Evolutionary conservation across 2,113 vertebrate species (phyloP).

Genomic region (Panthera leo): DNA sequence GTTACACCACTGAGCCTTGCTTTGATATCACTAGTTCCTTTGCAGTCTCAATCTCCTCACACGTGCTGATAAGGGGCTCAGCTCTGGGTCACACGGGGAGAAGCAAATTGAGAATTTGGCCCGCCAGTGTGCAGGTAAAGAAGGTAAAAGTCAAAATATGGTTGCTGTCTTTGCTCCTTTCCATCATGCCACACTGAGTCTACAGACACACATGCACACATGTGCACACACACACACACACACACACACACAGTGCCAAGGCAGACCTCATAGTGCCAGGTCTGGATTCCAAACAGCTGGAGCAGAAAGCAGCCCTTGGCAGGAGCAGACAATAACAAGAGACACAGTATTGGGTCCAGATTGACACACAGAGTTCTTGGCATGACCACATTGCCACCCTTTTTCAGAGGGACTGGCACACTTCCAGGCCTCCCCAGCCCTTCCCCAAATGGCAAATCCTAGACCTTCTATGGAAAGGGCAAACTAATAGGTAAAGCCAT

Average conservation of each 20-base stretch:
- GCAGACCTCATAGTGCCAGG: slow-evolving; percentile 42
- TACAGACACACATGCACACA: not conserved
- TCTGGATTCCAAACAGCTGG: slow-evolving; percentile 70
- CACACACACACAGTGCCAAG: slow-evolving; percentile 41
- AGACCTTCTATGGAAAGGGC: slow-evolving; percentile 1
- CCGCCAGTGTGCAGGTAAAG: not conserved
- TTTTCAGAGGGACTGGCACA: slow-evolving; percentile 24
- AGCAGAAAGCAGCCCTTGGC: slow-evolving; percentile 67
- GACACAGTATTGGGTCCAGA: slow-evolving; percentile 44
- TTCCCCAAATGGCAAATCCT: slow-evolving; percentile 32
- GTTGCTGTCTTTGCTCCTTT: not conserved
- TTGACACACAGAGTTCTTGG: slow-evolving; percentile 50
- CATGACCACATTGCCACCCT: not conserved
- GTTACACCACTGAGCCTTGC: not conserved
- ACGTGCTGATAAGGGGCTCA: not conserved
- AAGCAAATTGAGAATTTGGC: not conserved
- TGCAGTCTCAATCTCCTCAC: not conserved
- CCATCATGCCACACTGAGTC: not conserved
- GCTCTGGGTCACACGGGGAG: not conserved
- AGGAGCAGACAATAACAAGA: slow-evolving; percentile 45
- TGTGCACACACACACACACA: not conserved
- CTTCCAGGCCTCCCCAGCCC: not conserved
- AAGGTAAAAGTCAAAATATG: not conserved
- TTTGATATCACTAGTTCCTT: not conserved
- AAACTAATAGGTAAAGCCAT: not conserved